Base-by-base conservation (phyloP, 2,797 vertebrate species). In the Enteromius mattozi region DNA sequence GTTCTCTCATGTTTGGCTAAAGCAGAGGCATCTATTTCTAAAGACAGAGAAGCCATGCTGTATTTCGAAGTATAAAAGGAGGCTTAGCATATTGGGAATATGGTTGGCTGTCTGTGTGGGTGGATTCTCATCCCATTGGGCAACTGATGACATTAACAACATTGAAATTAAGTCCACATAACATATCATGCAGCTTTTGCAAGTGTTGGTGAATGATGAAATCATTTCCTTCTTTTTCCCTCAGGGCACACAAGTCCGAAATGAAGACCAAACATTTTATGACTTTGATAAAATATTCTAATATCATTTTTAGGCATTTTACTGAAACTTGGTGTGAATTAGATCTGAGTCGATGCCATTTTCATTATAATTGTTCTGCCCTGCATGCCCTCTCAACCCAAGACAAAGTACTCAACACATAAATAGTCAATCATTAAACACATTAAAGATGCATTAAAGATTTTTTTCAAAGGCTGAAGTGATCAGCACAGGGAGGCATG, bases 401-500 rank as follows among this genome's bases (percentile, higher is more conserved):
- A 54, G 45, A 45, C 71, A 30, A 37, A 68, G 40, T 65, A 24
- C 49, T n/a, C 35, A 7, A 70, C 19, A 66, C 40, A 33, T 49
- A 63, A 49, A 79, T 49, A 71, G n/a, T 14, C 37, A 70, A 35
- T 21, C 40, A 78, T 70, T 78, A 78, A 78, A 68, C 45, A 42
- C 72, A 77, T 51, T 56, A 59, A 76, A 76, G 59, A 83, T 40
- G 24, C 68, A 71, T 71, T 56, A 70, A 63, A 72, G 19, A n/a
- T 61, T 47, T 70, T 68, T 78, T 45, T 35, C 63, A 1, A 2
- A 17, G 51, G 66, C 65, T 84, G 66, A 78, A 71, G 35, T 35
- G 13, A 86, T 51, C 68, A 78, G 70, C 40, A 68, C 81, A 72
- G 72, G 71, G 83, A 90, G 92, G 77, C 68, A 83, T 83, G 63